These are phyloP conservation scores for Leptinotarsa juncta DNA, from an alignment of 2,888 invertebrate species.

Conservation along the genomic window DNA sequence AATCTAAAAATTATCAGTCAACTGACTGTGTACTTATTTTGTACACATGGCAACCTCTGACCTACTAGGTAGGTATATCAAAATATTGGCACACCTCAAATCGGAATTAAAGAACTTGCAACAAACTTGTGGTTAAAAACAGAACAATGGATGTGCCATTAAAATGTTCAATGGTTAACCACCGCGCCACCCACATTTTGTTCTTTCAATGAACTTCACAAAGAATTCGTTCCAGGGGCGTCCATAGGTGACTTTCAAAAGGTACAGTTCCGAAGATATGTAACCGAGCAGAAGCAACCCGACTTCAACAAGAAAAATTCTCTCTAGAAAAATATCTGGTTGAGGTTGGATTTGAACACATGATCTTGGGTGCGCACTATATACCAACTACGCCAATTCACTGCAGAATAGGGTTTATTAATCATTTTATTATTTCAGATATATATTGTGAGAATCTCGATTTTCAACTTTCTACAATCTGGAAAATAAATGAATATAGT, in stretches of 20 bases:
- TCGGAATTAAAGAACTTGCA: slow-evolving; percentile 4
- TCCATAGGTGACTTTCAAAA: neutral
- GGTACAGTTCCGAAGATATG: too few relatives aligned
- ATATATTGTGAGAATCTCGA: too few relatives aligned
- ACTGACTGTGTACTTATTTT: neutral
- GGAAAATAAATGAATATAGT: too few relatives aligned
- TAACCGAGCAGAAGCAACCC: too few relatives aligned
- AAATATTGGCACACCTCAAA: slow-evolving; percentile 4
- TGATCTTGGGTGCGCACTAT: too few relatives aligned
- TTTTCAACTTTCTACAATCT: too few relatives aligned
- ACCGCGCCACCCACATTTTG: slow-evolving; percentile 1
- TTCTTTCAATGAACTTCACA: neutral
- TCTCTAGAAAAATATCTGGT: too few relatives aligned
- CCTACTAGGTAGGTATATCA: neutral
- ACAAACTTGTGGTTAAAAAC: slow-evolving; percentile 8
- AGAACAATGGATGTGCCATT: slow-evolving; percentile 8
- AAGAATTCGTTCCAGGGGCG: neutral
- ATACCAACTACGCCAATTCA: too few relatives aligned
- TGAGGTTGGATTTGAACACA: too few relatives aligned
- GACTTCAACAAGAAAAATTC: too few relatives aligned
- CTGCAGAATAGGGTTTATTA: too few relatives aligned
- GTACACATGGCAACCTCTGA: neutral
- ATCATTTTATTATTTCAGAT: too few relatives aligned
- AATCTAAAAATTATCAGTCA: neutral
- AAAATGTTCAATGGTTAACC: slow-evolving; percentile 1